A percentile compares a stretch with the other conserved stretches of the same genome.
These are phyloP conservation scores for Maccullochella peelii DNA, from an alignment of 2,113 vertebrate species.

Conservation along the genomic window DNA sequence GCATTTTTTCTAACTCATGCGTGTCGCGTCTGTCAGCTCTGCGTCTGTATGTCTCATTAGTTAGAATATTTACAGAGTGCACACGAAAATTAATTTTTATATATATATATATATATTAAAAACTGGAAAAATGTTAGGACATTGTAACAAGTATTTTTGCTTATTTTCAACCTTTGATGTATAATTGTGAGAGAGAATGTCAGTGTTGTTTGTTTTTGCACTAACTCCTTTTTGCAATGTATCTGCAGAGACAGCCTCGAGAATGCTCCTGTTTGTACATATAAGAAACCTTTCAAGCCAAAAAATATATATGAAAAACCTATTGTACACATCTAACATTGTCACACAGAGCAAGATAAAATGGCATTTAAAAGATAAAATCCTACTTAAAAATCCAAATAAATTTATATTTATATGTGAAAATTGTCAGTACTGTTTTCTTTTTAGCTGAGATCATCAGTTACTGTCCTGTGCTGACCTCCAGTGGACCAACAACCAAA, in stretches of 20 bases:
- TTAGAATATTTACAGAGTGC: slow-evolving; percentile 44
- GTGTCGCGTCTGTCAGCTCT: slow-evolving; percentile 27
- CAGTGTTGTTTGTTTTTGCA: slow-evolving; percentile 61
- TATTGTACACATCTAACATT: slow-evolving; percentile 32
- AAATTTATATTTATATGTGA: slow-evolving; percentile 78
- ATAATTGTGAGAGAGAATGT: slow-evolving; percentile 30
- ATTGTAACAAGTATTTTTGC: slow-evolving; percentile 24
- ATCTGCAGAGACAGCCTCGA: slow-evolving; percentile 32
- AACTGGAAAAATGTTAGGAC: slow-evolving; percentile 34
- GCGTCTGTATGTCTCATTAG: slow-evolving; percentile 36
- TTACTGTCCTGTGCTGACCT: slow-evolving; percentile 29
- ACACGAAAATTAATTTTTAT: slow-evolving; percentile 19
- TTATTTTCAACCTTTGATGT: slow-evolving; percentile 48
- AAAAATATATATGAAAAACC: slow-evolving; percentile 34
- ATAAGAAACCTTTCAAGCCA: slow-evolving; percentile 35
- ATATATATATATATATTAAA: slow-evolving; percentile 20
- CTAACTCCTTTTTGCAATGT: slow-evolving; percentile 56
- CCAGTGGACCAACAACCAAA: slow-evolving; percentile 43
- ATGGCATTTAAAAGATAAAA: slow-evolving; percentile 45
- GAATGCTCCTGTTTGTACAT: slow-evolving; percentile 61
- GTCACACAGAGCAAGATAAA: slow-evolving; percentile 27
- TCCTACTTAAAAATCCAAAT: slow-evolving; percentile 43
- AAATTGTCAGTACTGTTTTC: not conserved
- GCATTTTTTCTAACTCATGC: slow-evolving; percentile 39
- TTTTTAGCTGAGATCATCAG: not conserved